Evolutionary conservation across 1,140 invertebrate genomes (phyloP).

Genomic region (Ephestia elutella): DNA sequence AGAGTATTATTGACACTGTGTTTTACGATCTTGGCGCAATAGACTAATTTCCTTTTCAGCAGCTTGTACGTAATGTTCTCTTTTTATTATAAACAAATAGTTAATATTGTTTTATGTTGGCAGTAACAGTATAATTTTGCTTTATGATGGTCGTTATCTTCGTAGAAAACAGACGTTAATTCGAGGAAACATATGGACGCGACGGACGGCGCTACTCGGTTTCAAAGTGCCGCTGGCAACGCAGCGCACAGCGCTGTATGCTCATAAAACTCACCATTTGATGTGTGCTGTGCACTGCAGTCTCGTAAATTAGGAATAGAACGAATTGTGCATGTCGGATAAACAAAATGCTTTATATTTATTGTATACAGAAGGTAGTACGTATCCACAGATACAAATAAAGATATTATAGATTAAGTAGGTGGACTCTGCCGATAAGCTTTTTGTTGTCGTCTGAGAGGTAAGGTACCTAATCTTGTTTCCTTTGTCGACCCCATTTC

Average conservation of each 20-base stretch:
- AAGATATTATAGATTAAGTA: too few relatives aligned
- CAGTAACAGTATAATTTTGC: conserved; percentile 46
- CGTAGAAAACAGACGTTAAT: conserved; percentile 71
- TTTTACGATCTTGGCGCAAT: conserved; percentile 1
- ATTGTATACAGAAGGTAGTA: too few relatives aligned
- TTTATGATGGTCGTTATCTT: conserved; percentile 63
- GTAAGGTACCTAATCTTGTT: too few relatives aligned
- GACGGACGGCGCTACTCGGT: conserved; percentile 61
- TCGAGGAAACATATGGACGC: conserved; percentile 68
- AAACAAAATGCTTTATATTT: conserved; percentile 66
- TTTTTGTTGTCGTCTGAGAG: too few relatives aligned
- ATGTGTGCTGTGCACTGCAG: conserved; percentile 53
- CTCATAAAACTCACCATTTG: conserved; percentile 58
- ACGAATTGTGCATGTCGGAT: too few relatives aligned
- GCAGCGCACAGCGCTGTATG: conserved; percentile 14
- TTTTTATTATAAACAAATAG: conserved; percentile 63
- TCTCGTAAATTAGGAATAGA: conserved; percentile 40
- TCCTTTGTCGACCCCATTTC: too few relatives aligned
- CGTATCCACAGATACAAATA: too few relatives aligned
- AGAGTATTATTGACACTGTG: too few relatives aligned
- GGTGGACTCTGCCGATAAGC: too few relatives aligned
- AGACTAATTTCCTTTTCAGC: conserved; percentile 11
- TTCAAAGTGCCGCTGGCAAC: conserved; percentile 63
- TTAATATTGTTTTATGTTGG: conserved; percentile 61
- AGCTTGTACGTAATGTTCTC: conserved; percentile 14